Evolutionary conservation across 2,797 vertebrate genomes (phyloP).

Genomic region (Sparus aurata): DNA sequence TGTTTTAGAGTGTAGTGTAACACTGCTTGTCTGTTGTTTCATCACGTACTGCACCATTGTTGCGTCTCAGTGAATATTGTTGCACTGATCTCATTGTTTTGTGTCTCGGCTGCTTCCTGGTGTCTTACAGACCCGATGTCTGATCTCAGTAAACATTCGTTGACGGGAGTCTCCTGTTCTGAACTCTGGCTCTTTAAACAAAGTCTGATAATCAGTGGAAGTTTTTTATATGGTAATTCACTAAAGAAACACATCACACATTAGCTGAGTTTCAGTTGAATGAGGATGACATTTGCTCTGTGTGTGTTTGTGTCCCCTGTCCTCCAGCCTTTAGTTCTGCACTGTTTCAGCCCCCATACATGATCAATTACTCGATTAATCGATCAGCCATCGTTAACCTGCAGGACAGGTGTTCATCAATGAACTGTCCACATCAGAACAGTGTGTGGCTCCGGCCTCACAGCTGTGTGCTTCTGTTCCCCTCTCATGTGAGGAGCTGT

Average conservation of each 20-base stretch:
- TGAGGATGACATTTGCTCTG: neutral
- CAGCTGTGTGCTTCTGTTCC: neutral
- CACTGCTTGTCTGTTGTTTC: neutral
- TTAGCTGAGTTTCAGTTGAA: neutral
- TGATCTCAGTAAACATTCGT: neutral
- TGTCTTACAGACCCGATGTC: neutral
- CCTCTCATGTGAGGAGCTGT: neutral
- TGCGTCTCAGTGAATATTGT: neutral
- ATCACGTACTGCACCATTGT: neutral
- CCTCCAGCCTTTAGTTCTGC: neutral
- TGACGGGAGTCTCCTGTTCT: neutral
- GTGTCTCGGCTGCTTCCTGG: neutral
- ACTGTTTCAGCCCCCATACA: neutral
- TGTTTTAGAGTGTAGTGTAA: neutral
- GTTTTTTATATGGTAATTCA: constrained; percentile 54
- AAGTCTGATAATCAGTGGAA: constrained; percentile 19
- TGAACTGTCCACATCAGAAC: neutral
- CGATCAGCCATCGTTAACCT: neutral
- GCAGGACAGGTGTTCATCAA: neutral
- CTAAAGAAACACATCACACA: constrained; percentile 20
- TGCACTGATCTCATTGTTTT: neutral
- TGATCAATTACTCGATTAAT: neutral
- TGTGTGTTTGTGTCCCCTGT: neutral
- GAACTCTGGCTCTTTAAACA: constrained; percentile 1
- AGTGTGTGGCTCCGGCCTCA: neutral